These are phyloP conservation scores for Myioborus miniatus DNA, from an alignment of 2,797 vertebrate genomes.

Conservation along the genomic window DNA sequence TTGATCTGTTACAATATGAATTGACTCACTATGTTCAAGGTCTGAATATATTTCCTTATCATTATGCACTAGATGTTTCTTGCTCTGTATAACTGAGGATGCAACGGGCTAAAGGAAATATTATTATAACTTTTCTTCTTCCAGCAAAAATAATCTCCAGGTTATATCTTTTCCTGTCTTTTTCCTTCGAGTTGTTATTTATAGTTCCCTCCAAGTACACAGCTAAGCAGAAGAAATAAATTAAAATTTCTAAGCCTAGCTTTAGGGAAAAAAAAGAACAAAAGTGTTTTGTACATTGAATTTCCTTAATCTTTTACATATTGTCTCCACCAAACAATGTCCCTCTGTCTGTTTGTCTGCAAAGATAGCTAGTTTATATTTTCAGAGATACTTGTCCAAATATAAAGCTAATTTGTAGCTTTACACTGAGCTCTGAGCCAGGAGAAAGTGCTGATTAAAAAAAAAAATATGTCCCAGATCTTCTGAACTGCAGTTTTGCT, in stretches of 20 bases:
- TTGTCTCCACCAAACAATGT: background rate
- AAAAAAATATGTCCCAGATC: background rate
- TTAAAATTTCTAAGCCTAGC: background rate
- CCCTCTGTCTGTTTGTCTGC: background rate
- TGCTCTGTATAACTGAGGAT: background rate
- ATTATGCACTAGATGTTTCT: background rate
- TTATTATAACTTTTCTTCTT: background rate
- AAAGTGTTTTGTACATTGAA: rapidly evolving
- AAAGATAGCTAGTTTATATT: background rate
- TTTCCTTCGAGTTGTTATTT: background rate
- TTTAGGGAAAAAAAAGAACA: background rate
- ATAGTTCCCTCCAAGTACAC: background rate
- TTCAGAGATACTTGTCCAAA: background rate
- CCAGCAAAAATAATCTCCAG: background rate
- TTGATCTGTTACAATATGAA: background rate
- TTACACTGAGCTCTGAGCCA: background rate
- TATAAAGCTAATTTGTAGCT: background rate
- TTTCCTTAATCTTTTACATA: background rate
- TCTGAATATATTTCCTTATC: background rate
- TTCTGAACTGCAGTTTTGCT: background rate
- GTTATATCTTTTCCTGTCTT: background rate
- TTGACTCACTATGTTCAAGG: background rate
- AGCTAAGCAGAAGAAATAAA: background rate
- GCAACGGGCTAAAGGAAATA: background rate
- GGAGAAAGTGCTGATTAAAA: background rate